A percentile compares a stretch with the other conserved stretches of the same genome.
phyloP scores from a whole-genome alignment of 2,797 vertebrate species.

The Cossypha caffra region DNA sequence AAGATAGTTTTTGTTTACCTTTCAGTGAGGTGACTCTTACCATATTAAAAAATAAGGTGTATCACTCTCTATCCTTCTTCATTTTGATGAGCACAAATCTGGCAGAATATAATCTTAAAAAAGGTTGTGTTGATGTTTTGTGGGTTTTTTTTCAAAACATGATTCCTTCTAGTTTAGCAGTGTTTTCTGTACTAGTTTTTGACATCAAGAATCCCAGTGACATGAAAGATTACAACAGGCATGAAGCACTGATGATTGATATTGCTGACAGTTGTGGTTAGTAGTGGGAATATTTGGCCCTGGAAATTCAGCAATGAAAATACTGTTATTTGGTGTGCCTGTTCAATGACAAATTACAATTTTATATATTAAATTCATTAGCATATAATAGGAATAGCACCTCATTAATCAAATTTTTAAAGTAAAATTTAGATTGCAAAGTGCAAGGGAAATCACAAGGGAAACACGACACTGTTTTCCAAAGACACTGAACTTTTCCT shows the following conservation, averaged over 20 bases:
- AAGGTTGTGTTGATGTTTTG: background rate
- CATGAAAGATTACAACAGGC: background rate
- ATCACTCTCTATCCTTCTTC: background rate
- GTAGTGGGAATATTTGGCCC: background rate
- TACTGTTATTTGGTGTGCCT: background rate
- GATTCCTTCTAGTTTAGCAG: background rate
- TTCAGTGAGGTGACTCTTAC: background rate
- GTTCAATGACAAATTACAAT: background rate
- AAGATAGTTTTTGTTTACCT: background rate
- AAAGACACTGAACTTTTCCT: background rate
- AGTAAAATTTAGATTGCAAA: background rate
- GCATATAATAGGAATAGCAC: background rate
- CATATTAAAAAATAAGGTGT: background rate
- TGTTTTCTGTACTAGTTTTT: background rate
- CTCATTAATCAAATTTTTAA: background rate
- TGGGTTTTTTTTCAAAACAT: background rate
- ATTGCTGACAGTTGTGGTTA: background rate
- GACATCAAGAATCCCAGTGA: background rate
- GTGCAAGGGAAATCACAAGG: background rate
- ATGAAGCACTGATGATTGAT: background rate
- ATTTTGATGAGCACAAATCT: background rate
- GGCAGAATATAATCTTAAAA: background rate
- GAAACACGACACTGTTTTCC: background rate
- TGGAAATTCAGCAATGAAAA: background rate
- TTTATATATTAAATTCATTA: background rate